These are phyloP conservation scores for Lucilia sericata DNA, from an alignment of 1,140 invertebrate species.

Conservation along the genomic window DNA sequence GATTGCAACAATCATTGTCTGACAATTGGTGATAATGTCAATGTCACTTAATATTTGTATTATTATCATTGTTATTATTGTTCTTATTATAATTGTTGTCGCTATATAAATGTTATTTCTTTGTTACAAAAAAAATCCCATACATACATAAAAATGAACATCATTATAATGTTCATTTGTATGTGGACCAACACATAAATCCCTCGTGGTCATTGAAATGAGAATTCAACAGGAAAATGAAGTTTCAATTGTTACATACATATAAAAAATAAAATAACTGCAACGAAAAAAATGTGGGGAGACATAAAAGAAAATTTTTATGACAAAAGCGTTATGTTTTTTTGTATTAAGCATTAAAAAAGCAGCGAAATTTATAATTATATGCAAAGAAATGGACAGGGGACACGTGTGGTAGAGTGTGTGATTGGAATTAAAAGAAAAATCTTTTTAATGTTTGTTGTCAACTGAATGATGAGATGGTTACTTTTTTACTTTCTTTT, in stretches of 20 bases:
- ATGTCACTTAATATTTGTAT: not conserved
- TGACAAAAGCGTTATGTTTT: not conserved
- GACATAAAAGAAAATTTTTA: not conserved
- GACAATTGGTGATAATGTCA: conserved; percentile 14
- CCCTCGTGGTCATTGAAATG: too few relatives aligned
- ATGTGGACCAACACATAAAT: too few relatives aligned
- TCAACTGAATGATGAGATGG: too few relatives aligned
- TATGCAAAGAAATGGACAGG: not conserved
- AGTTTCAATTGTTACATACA: not conserved
- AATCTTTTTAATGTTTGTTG: too few relatives aligned
- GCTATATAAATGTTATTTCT: conserved; percentile 5
- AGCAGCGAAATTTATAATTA: not conserved
- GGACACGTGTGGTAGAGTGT: not conserved
- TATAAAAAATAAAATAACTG: not conserved
- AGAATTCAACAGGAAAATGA: conserved; percentile 6
- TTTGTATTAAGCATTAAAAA: not conserved
- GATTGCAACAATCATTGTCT: not conserved
- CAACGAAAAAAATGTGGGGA: not conserved
- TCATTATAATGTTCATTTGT: too few relatives aligned
- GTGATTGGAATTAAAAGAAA: not conserved
- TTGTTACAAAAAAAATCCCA: not conserved
- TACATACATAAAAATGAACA: too few relatives aligned
- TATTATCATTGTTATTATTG: not conserved
- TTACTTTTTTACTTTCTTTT: too few relatives aligned
- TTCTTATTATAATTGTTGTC: not conserved